Base-by-base conservation (phyloP, 2,113 vertebrate genomes). In the Nothoprocta pentlandii region DNA sequence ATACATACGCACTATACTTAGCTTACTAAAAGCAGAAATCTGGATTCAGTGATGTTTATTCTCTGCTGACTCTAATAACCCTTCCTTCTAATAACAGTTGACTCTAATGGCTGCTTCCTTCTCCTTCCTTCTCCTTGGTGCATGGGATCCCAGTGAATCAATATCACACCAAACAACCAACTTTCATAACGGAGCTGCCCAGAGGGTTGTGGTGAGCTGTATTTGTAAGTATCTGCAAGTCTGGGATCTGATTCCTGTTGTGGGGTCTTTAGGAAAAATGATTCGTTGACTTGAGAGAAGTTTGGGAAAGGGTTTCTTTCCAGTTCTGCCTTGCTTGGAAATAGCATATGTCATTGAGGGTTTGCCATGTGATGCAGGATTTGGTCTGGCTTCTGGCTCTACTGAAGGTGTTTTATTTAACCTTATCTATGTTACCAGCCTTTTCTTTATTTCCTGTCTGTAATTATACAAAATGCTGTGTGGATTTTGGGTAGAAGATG, bases 251-350 rank as follows among this genome's bases (percentile, higher is more conserved):
- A 39, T 58, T 89, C 63, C 70, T 42, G 75, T 1, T 39, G 3
- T 74, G 79, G 28, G 85, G 34, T 80, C 70, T 73, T 74, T 69
- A 73, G 39, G 49, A 83, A 94, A 80, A 90, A 91, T 10, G 70
- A 67, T 54, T 36, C 44, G 79, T 67, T 87, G 41, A n/a, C 25
- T 79, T 79, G 54, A 70, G 46, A 34, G 36, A 62, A 87, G 22
- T 1, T 5, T 80, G 76, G 46, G 56, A 64, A 77, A 61, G 25
- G 21, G 3, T 53, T 87, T 92, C 26, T n/a, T 68, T 62, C 62
- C 44, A 25, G 17, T 41, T 82, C 46, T 87, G 46, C 73, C 66
- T 86, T 63, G 49, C 54, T 63, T 75, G 84, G 80, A 67, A 86
- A 56, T 69, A 53, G 25, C 41, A 59, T 23, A 34, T 83, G 85